Base-by-base conservation (phyloP, 2,113 vertebrate genomes). In the Callipepla squamata region DNA sequence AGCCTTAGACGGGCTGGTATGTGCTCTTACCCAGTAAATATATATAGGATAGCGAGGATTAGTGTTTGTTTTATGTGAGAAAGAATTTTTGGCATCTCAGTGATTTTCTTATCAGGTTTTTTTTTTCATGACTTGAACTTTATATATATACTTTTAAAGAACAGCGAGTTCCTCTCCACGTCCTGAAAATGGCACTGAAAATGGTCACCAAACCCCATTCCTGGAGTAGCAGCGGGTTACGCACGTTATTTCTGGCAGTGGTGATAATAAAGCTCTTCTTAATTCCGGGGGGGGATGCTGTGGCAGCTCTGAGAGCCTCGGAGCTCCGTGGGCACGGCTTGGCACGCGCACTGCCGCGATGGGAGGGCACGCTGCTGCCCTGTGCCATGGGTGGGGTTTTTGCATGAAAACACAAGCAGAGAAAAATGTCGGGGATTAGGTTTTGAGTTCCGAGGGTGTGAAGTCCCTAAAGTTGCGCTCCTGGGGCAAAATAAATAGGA, bases 1-100 rank as follows among this genome's bases (percentile, higher is more conserved):
- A 76, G 87, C 50, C 76, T 81, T 81, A 79, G 94, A 93, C 95
- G 90, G 93, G 91, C 87, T 94, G 96, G 95, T 96, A 96, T 96
- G 95, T 85, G 83, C 85, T 47, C 94, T 94, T 82, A 77, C 93
- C 94, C 94, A 66, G 84, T 86, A 90, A 86, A 94, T 92, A 86
- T 36, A 92, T 89, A 86, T 57, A 80, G 77, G 17, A 74, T n/a
- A 28, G 8, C 73, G n/a, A 82, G 79, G 85, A 72, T 68, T 88
- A 63, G 34, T 51, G 42, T 74, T 94, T 80, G 89, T 7, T 78
- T 79, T 68, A 72, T 74, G 85, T 8, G 76, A 72, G 90, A 88
- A 80, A 79, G 87, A 73, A 78, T 44, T 92, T 89, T 78, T 94
- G 94, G 90, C 92, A n/a, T 81, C 75, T 86, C 83, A 44, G 14